phyloP scores from a whole-genome alignment of 2,888 invertebrate species.

The Elegia similella region DNA sequence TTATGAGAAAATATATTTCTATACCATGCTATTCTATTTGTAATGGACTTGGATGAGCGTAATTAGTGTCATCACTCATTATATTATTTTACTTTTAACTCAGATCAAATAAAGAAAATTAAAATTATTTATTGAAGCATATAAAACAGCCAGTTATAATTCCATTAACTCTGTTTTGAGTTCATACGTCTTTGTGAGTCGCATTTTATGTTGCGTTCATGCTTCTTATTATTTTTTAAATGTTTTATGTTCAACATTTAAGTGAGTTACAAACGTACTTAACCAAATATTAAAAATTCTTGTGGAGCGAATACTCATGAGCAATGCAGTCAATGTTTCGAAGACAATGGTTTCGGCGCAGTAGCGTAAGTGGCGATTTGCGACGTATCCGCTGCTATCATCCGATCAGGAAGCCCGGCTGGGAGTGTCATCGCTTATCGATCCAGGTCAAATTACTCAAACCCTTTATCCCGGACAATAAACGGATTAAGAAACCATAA shows the following conservation, averaged over 20 bases:
- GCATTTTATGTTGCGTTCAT: too few relatives aligned
- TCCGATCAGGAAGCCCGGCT: slow-evolving; percentile 39
- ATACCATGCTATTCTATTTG: too few relatives aligned
- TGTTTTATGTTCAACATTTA: background rate
- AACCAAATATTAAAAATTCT: slow-evolving; percentile 23
- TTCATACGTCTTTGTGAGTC: too few relatives aligned
- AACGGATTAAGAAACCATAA: slow-evolving; percentile 65
- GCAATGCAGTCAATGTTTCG: background rate
- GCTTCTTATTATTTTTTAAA: too few relatives aligned
- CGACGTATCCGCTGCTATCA: slow-evolving; percentile 40
- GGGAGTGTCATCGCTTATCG: slow-evolving; percentile 32
- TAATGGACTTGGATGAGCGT: too few relatives aligned
- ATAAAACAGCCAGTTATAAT: too few relatives aligned
- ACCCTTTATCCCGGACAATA: slow-evolving; percentile 52
- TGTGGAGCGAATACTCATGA: background rate
- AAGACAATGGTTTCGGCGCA: background rate
- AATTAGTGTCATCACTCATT: too few relatives aligned
- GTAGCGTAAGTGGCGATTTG: slow-evolving; percentile 23
- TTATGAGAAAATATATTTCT: too few relatives aligned
- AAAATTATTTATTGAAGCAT: too few relatives aligned
- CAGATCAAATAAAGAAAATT: too few relatives aligned
- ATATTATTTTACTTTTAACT: too few relatives aligned
- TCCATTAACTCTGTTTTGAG: too few relatives aligned
- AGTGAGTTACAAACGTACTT: background rate
- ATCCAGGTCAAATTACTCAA: slow-evolving; percentile 49